Conservation (phyloP, 2,797 vertebrate species). For the Lacerta bilineata region DNA sequence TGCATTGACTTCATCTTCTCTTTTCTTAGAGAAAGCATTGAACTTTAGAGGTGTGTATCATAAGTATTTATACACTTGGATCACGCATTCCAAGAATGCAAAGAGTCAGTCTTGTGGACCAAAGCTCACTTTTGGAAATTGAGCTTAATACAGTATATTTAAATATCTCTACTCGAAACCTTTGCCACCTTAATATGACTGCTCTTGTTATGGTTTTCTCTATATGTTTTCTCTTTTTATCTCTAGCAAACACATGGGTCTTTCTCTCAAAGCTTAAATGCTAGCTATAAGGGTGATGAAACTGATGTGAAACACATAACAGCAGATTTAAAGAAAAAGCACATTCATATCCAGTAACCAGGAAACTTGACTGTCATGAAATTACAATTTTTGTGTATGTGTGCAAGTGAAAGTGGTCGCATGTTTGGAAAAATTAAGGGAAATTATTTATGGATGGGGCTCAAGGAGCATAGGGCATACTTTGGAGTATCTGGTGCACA, state of each 20-base stretch:
- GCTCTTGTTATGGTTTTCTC: constrained; percentile 25
- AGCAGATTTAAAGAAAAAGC: constrained; percentile 44
- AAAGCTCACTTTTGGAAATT: not conserved
- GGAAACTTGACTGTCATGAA: constrained; percentile 29
- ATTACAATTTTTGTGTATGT: constrained; percentile 1
- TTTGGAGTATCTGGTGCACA: not conserved
- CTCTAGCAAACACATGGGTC: not conserved
- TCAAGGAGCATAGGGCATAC: not conserved
- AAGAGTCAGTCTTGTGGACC: not conserved
- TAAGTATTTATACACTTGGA: not conserved
- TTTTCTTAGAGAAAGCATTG: constrained; percentile 35
- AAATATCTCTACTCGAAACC: not conserved
- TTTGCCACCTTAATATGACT: not conserved
- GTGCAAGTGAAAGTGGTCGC: constrained; percentile 48
- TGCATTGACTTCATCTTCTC: not conserved
- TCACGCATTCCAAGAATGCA: not conserved
- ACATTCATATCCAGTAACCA: not conserved
- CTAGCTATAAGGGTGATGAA: constrained; percentile 21
- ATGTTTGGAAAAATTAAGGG: constrained; percentile 44
- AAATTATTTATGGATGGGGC: not conserved
- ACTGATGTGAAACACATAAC: not conserved
- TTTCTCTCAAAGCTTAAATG: constrained; percentile 40
- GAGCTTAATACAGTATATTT: too few relatives aligned
- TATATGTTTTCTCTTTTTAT: not conserved
- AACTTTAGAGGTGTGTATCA: constrained; percentile 22